phyloP scores from a whole-genome alignment of 2,113 vertebrate genomes.

The Cryptotis parvus region DNA sequence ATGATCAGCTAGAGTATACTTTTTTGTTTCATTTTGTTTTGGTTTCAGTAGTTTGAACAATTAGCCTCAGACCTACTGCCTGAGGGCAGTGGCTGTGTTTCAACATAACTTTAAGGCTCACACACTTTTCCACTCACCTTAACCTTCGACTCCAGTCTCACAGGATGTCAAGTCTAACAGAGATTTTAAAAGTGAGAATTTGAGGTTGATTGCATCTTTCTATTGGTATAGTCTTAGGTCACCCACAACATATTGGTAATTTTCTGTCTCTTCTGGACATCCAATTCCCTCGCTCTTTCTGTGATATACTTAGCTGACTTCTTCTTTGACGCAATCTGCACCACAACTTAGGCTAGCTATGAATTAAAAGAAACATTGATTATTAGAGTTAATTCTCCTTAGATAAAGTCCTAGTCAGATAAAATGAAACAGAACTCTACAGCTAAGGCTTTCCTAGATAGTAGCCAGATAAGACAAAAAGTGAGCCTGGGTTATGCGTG shows the following conservation, averaged over 20 bases:
- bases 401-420: neutral
- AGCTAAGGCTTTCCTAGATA: neutral
- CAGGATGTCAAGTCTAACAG: neutral
- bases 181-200: neutral
- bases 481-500: accelerated
- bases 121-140: neutral
- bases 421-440: neutral
- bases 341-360: neutral
- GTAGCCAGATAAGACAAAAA: neutral
- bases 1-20: neutral
- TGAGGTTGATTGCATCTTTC: neutral
- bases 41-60: neutral
- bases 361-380: neutral
- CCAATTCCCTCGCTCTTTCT: neutral
- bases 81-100: neutral
- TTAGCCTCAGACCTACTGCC: neutral
- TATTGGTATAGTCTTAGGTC: accelerated
- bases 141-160: neutral
- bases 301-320: neutral
- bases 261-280: neutral
- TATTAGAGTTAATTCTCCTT: neutral
- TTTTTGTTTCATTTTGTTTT: neutral
- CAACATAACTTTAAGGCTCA: neutral
- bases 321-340: neutral
- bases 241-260: neutral